Percentiles rank a stretch among this genome's conserved stretches.
Evolutionary conservation across 2,888 invertebrate genomes (phyloP).

Genomic region (Polyommatus icarus): DNA sequence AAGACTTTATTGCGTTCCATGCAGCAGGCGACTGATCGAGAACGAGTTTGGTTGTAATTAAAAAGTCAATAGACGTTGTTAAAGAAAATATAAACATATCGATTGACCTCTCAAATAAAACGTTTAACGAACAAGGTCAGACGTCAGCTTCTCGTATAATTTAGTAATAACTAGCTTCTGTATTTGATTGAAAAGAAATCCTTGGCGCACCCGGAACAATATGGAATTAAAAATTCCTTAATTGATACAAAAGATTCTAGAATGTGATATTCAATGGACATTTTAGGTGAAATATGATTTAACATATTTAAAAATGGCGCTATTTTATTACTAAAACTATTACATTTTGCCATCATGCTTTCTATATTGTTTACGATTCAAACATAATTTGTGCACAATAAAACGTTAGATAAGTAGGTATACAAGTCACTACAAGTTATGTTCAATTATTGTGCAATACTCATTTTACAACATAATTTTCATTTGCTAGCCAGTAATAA

Average conservation of each 20-base stretch:
- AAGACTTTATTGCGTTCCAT: background rate
- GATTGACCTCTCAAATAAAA: slow-evolving; percentile 20
- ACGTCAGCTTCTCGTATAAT: slow-evolving; percentile 22
- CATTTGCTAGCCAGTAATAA: slow-evolving; percentile 17
- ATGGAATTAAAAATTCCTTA: background rate
- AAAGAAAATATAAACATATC: slow-evolving; percentile 22
- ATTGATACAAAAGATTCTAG: background rate
- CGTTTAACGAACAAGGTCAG: slow-evolving; percentile 21
- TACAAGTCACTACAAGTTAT: background rate
- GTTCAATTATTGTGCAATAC: background rate
- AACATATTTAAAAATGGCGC: too few species aligned
- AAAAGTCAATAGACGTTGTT: slow-evolving; percentile 22
- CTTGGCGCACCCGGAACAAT: slow-evolving; percentile 30
- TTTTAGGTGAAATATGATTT: too few species aligned
- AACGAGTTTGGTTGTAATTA: slow-evolving; percentile 7
- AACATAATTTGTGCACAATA: background rate
- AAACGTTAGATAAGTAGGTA: background rate
- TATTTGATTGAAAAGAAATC: slow-evolving; percentile 28
- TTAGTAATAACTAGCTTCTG: slow-evolving; percentile 23
- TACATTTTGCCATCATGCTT: too few species aligned
- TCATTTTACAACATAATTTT: slow-evolving; percentile 19
- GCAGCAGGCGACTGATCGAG: background rate
- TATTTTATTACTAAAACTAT: too few species aligned
- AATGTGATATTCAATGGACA: too few species aligned
- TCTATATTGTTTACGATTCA: too few species aligned